Evolutionary conservation across 2,113 vertebrate genomes (phyloP).

Genomic region (Malurus elegans): DNA sequence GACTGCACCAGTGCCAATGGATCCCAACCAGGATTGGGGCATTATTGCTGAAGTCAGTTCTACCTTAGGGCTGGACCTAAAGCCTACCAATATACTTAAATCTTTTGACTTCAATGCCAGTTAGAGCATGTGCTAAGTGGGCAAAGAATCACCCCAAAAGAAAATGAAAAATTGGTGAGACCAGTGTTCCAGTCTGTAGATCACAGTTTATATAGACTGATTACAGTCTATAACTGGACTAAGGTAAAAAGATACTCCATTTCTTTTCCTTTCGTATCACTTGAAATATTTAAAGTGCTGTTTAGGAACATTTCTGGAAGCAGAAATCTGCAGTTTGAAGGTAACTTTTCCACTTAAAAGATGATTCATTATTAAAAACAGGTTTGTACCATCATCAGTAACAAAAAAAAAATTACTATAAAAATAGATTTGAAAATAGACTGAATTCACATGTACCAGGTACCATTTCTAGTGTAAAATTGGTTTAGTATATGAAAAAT

Average conservation of each 20-base stretch:
- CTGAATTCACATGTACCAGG: conserved; percentile 68
- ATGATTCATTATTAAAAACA: conserved; percentile 60
- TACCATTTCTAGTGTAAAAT: conserved; percentile 66
- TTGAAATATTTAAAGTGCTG: conserved; percentile 46
- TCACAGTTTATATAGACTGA: neutral
- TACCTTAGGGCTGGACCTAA: neutral
- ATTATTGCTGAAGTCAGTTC: neutral
- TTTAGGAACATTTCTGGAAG: conserved; percentile 23
- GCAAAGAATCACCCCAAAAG: neutral
- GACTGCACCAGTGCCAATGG: neutral
- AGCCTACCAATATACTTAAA: neutral
- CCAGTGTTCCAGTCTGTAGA: neutral
- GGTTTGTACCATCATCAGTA: conserved; percentile 45
- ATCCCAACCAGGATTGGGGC: neutral
- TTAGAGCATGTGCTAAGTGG: neutral
- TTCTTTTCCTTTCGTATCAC: neutral
- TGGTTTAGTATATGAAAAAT: conserved; percentile 74
- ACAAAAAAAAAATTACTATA: conserved; percentile 54
- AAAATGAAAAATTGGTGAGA: neutral
- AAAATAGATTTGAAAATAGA: conserved; percentile 76
- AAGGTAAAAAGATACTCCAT: neutral
- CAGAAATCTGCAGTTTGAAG: conserved; percentile 19
- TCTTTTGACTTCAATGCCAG: neutral
- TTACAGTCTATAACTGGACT: neutral
- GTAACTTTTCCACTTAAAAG: conserved; percentile 34